A percentile compares a stretch with the other conserved stretches of the same genome.
Evolutionary conservation across 2,113 vertebrate genomes (phyloP).

Genomic region (Glaucidium brasilianum): DNA sequence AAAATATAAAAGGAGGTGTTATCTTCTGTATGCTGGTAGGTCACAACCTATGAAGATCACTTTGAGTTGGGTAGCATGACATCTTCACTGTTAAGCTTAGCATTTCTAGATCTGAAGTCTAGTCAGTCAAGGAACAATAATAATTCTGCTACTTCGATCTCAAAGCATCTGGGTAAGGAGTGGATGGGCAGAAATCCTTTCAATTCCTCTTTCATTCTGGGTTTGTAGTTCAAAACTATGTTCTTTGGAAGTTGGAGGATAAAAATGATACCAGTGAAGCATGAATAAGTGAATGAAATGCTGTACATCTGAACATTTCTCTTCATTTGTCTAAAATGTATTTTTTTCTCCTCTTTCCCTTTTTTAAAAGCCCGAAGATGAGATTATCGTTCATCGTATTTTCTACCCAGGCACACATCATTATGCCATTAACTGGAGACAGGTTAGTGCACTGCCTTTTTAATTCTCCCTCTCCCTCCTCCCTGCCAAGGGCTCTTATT

Average conservation of each 20-base stretch:
- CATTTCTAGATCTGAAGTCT: neutral
- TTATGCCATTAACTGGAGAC: conserved; percentile 91
- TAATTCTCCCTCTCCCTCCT: neutral
- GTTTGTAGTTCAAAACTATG: neutral
- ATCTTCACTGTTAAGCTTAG: neutral
- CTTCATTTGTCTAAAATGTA: neutral
- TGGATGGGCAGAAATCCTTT: neutral
- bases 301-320: neutral
- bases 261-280: neutral
- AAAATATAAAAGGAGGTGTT: neutral
- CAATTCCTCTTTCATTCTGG: neutral
- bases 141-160: neutral
- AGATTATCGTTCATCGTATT: conserved; percentile 94
- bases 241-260: neutral
- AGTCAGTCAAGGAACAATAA: neutral
- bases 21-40: neutral
- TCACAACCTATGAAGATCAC: neutral
- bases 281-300: neutral
- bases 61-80: neutral
- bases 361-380: conserved; percentile 84
- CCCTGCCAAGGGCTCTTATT: neutral
- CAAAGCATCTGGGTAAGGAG: neutral
- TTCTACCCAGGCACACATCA: conserved; percentile 79
- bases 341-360: conserved; percentile 12
- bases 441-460: conserved; percentile 77